Percentiles rank a stretch among this genome's conserved stretches.
phyloP scores from a whole-genome alignment of 2,797 vertebrate species.

The Psittacula echo region DNA sequence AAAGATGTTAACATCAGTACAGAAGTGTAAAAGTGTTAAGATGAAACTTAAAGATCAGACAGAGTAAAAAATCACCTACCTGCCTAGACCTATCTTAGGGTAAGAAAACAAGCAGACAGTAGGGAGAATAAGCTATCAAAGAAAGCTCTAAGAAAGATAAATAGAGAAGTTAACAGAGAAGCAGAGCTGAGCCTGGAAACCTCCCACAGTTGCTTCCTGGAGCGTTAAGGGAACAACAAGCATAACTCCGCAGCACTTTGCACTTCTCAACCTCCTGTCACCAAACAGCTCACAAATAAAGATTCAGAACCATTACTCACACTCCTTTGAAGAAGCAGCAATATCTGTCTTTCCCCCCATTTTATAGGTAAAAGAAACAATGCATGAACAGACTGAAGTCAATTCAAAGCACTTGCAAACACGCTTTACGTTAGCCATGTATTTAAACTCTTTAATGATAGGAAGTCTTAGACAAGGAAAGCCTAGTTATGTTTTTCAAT shows the following conservation, averaged over 20 bases:
- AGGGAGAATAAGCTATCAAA: not conserved
- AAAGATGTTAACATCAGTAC: not conserved
- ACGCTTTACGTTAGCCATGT: too few species aligned
- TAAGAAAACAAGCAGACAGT: not conserved
- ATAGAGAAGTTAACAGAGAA: not conserved
- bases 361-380: not conserved
- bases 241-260: not conserved
- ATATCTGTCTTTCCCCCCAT: accelerated
- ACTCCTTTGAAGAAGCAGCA: not conserved
- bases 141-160: not conserved
- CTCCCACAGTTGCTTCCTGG: not conserved
- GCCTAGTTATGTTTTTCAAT: not conserved
- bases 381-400: not conserved
- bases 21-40: not conserved
- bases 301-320: not conserved
- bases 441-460: not conserved
- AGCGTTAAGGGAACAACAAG: not conserved
- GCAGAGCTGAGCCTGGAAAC: not conserved
- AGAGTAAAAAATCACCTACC: not conserved
- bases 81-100: not conserved
- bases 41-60: not conserved
- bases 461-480: not conserved
- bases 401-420: not conserved
- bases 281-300: not conserved
- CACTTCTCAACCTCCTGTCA: not conserved